Evolutionary conservation across 2,888 invertebrate species (phyloP).

Genomic region (Drosophila nr. perissopoda): DNA sequence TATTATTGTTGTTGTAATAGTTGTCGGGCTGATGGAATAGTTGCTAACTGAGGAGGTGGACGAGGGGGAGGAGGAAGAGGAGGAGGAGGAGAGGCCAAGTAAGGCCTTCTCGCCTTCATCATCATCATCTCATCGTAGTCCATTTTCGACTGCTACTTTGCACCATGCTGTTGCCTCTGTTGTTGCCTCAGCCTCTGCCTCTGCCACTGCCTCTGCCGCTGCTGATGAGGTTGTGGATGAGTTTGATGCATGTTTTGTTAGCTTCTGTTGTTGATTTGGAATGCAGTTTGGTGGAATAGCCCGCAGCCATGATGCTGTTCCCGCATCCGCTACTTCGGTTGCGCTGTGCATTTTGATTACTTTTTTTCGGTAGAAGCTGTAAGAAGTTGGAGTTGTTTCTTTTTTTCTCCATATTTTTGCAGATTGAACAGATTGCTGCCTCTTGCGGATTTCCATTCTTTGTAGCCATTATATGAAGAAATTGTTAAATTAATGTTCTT

Average conservation of each 20-base stretch:
- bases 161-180: slow-evolving; percentile 46
- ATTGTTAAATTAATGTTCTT: slow-evolving; percentile 1
- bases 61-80: background rate
- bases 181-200: slow-evolving; percentile 27
- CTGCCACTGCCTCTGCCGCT: slow-evolving; percentile 12
- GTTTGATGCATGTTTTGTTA: slow-evolving; percentile 77
- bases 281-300: slow-evolving; percentile 74
- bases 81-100: slow-evolving; percentile 15
- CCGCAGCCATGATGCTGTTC: slow-evolving; percentile 51
- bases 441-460: background rate
- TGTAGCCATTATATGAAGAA: background rate
- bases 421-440: slow-evolving; percentile 20
- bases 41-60: slow-evolving; percentile 34
- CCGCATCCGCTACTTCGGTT: slow-evolving; percentile 58
- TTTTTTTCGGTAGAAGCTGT: slow-evolving; percentile 51
- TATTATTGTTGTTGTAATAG: slow-evolving; percentile 45
- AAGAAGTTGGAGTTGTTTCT: slow-evolving; percentile 12
- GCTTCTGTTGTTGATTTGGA: slow-evolving; percentile 81
- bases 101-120: slow-evolving; percentile 42
- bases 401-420: slow-evolving; percentile 1
- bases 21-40: slow-evolving; percentile 56
- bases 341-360: slow-evolving; percentile 71
- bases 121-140: slow-evolving; percentile 50
- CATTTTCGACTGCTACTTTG: slow-evolving; percentile 74
- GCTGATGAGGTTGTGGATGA: slow-evolving; percentile 77